Evolutionary conservation across 2,888 invertebrate species (phyloP), one percentile per base, ranked within the genome.

Genomic region (Gasteruption jaculator): DNA sequence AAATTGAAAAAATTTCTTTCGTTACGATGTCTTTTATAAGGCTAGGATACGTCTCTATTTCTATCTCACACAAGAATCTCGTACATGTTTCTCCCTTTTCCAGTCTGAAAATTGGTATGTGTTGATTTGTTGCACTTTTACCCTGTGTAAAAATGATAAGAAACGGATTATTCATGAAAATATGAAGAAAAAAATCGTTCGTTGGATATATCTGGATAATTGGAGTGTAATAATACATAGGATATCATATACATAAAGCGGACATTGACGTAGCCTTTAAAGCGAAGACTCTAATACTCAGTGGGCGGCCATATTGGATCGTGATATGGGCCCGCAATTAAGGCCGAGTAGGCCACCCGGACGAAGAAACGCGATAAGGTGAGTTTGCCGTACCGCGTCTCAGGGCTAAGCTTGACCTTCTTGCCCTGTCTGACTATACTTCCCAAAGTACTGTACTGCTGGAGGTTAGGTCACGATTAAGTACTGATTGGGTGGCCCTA

Each of bases 311-410:
- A 68, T 68, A 67, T 68, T 70, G 69, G 60, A 69, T 69, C 68
- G 68, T 68, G 69, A 69, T 69, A 67, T 60, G 65, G 64, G 55
- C 60, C 62, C 61, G 64, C 67, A 69, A 69, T 69, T 69, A 68
- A 68, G 67, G 65, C 61, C 63, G 64, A 66, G 66, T 67, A 68
- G 69, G 69, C 69, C 69, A 69, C 69, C 69, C 69, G 69, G 68
- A 63, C 64, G 63, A 65, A 56, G 52, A 49, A 54, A 57, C 59
- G 62, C 64, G 68, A 68, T 68, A 68, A 68, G 68, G 61, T 61
- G 61, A 62, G 63, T 58, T 57, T 58, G 49, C 46, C 50, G 48
- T 49, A 46, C 55, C 57, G 57, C 58, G 61, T 51, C 45, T 56
- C 57, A 56, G 59, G 59, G 60, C 61, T 63, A 58, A 61, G 63